Percentiles rank a stretch among this genome's conserved stretches.
These are phyloP conservation scores for Palythoa heliodiscus DNA, from an alignment of 92 coral and sea anemone species.

Conservation along the genomic window DNA sequence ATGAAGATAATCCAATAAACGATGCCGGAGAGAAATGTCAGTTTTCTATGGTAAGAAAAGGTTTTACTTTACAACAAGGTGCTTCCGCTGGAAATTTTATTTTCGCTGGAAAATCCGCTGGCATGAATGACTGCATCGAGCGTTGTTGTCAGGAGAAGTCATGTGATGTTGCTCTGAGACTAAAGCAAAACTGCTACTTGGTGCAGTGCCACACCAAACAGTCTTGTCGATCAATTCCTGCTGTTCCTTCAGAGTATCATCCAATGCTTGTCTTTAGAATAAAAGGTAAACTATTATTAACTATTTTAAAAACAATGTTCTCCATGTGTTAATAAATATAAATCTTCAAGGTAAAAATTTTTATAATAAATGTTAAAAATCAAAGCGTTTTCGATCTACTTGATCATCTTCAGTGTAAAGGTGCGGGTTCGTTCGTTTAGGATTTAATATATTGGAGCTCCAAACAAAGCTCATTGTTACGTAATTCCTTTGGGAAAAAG, in stretches of 20 bases:
- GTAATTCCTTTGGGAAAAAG: too few relatives aligned
- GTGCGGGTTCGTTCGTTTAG: too few relatives aligned
- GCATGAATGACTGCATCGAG: conserved; percentile 67
- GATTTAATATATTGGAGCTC: too few relatives aligned
- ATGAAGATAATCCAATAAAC: not conserved
- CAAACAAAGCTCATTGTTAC: too few relatives aligned
- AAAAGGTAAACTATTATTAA: conserved; percentile 35
- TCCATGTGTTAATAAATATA: too few relatives aligned
- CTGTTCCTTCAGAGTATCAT: conserved; percentile 56
- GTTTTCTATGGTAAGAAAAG: conserved; percentile 60
- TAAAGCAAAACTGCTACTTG: conserved; percentile 76
- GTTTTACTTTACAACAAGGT: conserved; percentile 79
- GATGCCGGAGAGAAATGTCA: conserved; percentile 32
- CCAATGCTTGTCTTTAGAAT: conserved; percentile 68
- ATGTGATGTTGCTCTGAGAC: conserved; percentile 90
- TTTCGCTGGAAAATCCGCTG: conserved; percentile 58
- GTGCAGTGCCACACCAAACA: conserved; percentile 68
- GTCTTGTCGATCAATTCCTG: conserved; percentile 67
- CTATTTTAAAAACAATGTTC: too few relatives aligned
- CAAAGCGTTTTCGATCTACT: too few relatives aligned
- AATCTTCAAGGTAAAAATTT: too few relatives aligned
- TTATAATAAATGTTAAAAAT: too few relatives aligned
- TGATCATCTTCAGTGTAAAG: too few relatives aligned
- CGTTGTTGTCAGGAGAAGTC: conserved; percentile 74
- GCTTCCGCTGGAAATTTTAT: conserved; percentile 79